Percentiles rank a stretch among this genome's conserved stretches.
Conservation (phyloP, 2,797 vertebrate genomes). For the Choloepus didactylus region DNA sequence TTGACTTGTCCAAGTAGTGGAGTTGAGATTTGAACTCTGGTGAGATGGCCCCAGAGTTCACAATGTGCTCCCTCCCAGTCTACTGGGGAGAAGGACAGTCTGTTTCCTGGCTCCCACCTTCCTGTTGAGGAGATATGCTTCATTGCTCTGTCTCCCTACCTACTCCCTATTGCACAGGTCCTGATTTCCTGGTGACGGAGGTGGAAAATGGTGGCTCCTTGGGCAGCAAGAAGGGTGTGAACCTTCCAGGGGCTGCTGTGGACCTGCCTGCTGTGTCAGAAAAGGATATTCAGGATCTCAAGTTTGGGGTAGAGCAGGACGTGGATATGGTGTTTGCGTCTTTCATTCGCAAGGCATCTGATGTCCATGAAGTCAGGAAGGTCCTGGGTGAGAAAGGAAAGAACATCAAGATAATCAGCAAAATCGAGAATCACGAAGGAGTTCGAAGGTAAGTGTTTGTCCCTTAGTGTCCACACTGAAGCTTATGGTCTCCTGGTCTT, state of each 20-base stretch:
- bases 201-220: constrained; percentile 95
- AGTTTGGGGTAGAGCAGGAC: constrained; percentile 95
- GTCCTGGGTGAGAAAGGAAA: constrained; percentile 97
- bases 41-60: neutral
- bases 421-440: constrained; percentile 98
- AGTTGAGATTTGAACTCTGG: neutral
- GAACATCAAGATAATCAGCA: constrained; percentile 99
- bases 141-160: neutral
- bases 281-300: constrained; percentile 96
- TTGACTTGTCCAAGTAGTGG: neutral
- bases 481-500: neutral
- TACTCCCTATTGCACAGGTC: constrained; percentile 86
- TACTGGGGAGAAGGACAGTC: neutral
- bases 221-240: constrained; percentile 99
- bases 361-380: constrained; percentile 95
- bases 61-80: accelerated
- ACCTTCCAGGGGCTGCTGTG: constrained; percentile 96
- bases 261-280: constrained; percentile 97
- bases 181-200: constrained; percentile 93
- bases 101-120: no score
- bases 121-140: accelerated
- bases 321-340: constrained; percentile 99
- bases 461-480: neutral
- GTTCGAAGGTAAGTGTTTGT: constrained; percentile 92
- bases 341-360: constrained; percentile 97